A percentile compares a stretch with the other conserved stretches of the same genome.
Evolutionary conservation across 2,888 invertebrate genomes (phyloP).

Genomic region (Allacma fusca): DNA sequence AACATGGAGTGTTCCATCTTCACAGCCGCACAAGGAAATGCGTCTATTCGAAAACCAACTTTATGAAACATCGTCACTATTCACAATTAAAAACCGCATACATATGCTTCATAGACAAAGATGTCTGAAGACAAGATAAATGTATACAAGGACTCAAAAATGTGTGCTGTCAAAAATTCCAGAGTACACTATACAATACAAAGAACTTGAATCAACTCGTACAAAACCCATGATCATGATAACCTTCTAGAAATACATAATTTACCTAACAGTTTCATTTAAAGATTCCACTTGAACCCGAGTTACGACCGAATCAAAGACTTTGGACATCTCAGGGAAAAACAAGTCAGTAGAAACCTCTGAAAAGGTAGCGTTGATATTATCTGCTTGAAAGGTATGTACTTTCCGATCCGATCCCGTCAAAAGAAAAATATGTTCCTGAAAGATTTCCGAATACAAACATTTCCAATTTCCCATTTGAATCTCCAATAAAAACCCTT

Average conservation of each 20-base stretch:
- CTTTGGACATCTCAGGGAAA: constrained; percentile 57
- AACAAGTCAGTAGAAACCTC: constrained; percentile 55
- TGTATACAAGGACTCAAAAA: too few species aligned
- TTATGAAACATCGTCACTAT: neutral
- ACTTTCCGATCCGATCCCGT: constrained; percentile 58
- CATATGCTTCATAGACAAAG: too few species aligned
- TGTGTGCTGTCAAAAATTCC: too few species aligned
- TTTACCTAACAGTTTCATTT: constrained; percentile 47
- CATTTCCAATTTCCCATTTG: neutral
- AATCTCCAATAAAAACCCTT: neutral
- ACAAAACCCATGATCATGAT: too few species aligned
- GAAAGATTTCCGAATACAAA: neutral
- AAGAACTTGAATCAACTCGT: too few species aligned
- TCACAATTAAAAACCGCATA: too few species aligned
- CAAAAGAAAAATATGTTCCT: constrained; percentile 47
- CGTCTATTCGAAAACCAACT: constrained; percentile 43
- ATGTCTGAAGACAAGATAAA: too few species aligned
- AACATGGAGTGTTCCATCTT: constrained; percentile 56
- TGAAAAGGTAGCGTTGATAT: constrained; percentile 44
- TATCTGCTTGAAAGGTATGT: constrained; percentile 53
- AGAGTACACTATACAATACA: too few species aligned
- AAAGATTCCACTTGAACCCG: constrained; percentile 57
- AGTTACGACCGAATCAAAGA: constrained; percentile 56
- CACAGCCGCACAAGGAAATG: constrained; percentile 58
- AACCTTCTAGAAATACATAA: too few species aligned